phyloP scores from a whole-genome alignment of 2,888 invertebrate species.

The Ephialtes manifestator region DNA sequence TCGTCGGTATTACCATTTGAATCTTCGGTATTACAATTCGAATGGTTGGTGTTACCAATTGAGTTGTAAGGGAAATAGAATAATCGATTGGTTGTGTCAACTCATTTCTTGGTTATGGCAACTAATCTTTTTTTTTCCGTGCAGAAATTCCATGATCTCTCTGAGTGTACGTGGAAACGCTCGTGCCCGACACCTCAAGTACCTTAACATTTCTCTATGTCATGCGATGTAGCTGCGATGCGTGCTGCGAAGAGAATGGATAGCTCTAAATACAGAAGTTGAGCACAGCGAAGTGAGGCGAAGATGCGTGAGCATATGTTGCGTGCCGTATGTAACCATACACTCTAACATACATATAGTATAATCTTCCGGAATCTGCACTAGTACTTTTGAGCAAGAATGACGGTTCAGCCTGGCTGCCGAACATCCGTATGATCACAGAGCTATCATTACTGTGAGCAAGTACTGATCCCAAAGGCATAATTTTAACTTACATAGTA shows the following conservation, averaged over 20 bases:
- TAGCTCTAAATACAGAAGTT: conserved; percentile 12
- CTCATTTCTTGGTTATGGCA: no score
- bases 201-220: not conserved
- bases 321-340: conserved; percentile 21
- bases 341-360: not conserved
- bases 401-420: conserved; percentile 19
- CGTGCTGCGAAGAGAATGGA: conserved; percentile 21
- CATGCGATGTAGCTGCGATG: not conserved
- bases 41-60: no score
- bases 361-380: conserved; percentile 18
- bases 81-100: no score
- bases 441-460: conserved; percentile 22
- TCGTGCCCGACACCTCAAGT: not conserved
- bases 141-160: no score
- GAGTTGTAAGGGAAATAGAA: no score
- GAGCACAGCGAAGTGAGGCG: conserved; percentile 32
- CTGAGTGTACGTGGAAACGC: not conserved
- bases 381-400: conserved; percentile 33
- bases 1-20: no score
- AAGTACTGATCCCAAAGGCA: conserved; percentile 28
- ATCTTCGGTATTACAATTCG: no score
- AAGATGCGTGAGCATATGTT: conserved; percentile 30
- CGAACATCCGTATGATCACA: conserved; percentile 10
- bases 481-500: conserved; percentile 24
- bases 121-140: no score